Base-by-base conservation (phyloP, 2,113 vertebrate genomes). In the Equus przewalskii region DNA sequence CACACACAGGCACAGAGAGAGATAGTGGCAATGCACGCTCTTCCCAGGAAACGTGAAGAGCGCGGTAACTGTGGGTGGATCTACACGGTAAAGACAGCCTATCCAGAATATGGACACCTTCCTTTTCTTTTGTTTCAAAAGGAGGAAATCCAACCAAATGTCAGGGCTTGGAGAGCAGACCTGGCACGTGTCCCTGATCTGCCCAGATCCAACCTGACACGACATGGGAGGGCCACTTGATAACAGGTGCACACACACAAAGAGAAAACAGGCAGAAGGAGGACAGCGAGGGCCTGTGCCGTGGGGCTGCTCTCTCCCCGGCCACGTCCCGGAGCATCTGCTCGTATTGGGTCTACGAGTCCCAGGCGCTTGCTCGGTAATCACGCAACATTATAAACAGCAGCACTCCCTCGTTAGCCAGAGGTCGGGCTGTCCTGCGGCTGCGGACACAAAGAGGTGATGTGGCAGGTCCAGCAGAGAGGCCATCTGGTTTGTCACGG, bases 261-360 rank as follows among this genome's bases (percentile, higher is more conserved):
- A 41, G 19, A 72, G 21, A 24, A 36, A 24, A 60, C 4, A 21
- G 69, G 19, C 46, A 30, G 30, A 6, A 30, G 6, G 28, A 33
- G 49, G 13, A 26, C 33, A 6, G 41, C 7, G 21, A 44, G 41
- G 46, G 18, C 9, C 12, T 54, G 51, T 54, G 51, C 49, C 51
- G 51, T 14, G 14, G 13, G 13, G 51, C 67, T 5, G 0, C 80
- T 44, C 18, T 4, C 54, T 12, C 36, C 36, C 4, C 13, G 2
- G 16, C 7, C 60, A 14, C 0, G 3, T 33, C 79, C 56, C 8
- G 0, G 33, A 41, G 4, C 54, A 3, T 14, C 36, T 12, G 24
- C 65, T n/a, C 3, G 26, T 54, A 9, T 13, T 3, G 18, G 46
- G 67, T 12, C 76, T 26, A 2, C 1, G 0, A 1, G 0, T 8